A percentile compares a stretch with the other conserved stretches of the same genome.
phyloP scores from a whole-genome alignment of 2,797 vertebrate species.

The Phalloptychus januarius region DNA sequence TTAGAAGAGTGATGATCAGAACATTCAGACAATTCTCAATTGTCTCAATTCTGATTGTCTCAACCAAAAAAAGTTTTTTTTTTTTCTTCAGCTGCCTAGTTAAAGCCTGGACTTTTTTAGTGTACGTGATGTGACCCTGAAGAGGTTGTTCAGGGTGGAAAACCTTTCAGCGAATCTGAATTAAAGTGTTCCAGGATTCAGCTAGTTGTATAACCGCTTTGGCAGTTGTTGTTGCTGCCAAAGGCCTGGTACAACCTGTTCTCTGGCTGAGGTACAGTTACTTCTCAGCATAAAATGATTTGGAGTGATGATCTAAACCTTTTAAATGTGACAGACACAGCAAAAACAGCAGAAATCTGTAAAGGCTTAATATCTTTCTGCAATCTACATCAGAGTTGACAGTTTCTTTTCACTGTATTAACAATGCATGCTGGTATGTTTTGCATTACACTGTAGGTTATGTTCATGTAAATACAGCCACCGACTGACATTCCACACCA shows the following conservation, averaged over 20 bases:
- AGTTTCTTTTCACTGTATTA: neutral
- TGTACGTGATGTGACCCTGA: neutral
- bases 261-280: neutral
- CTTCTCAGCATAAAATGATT: neutral
- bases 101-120: neutral
- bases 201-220: too few relatives aligned
- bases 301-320: neutral
- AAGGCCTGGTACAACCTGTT: too few relatives aligned
- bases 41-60: too few relatives aligned
- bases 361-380: too few relatives aligned
- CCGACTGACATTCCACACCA: neutral
- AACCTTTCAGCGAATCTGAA: too few relatives aligned
- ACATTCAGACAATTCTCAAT: too few relatives aligned
- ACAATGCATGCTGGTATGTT: neutral
- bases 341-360: too few relatives aligned
- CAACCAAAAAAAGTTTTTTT: neutral
- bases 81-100: neutral
- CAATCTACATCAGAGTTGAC: too few relatives aligned
- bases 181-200: too few relatives aligned
- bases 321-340: neutral
- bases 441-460: neutral
- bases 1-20: neutral
- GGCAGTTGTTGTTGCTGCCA: too few relatives aligned
- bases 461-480: neutral
- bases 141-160: too few relatives aligned